Conservation (phyloP, 2,113 vertebrate species). For the Aptenodytes forsteri region DNA sequence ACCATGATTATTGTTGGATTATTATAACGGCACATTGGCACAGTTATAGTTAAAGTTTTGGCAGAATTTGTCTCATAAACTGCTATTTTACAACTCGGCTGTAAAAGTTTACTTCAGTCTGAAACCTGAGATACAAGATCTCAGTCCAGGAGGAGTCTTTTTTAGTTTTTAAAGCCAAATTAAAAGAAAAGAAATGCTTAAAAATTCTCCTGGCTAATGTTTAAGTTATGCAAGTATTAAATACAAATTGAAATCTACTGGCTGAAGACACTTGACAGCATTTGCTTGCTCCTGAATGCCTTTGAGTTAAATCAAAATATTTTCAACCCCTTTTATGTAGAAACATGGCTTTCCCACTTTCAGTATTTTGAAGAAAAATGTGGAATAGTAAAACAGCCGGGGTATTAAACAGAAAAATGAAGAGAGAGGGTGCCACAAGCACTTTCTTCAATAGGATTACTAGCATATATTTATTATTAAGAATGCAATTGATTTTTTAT, state of each 20-base stretch:
- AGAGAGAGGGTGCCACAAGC: not conserved
- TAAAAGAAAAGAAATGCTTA: slow-evolving; percentile 48
- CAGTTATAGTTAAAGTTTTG: slow-evolving; percentile 73
- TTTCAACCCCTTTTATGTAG: slow-evolving; percentile 22
- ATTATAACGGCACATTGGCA: slow-evolving; percentile 68
- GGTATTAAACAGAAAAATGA: slow-evolving; percentile 31
- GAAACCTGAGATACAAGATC: slow-evolving; percentile 75
- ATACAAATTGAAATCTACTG: slow-evolving; percentile 64
- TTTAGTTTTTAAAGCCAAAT: slow-evolving; percentile 60
- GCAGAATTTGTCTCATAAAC: slow-evolving; percentile 73
- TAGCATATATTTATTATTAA: slow-evolving; percentile 16
- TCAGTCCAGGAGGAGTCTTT: slow-evolving; percentile 56
- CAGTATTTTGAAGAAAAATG: not conserved
- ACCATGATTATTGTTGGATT: slow-evolving; percentile 69
- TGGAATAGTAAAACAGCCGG: not conserved
- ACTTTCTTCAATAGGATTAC: slow-evolving; percentile 16
- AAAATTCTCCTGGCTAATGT: slow-evolving; percentile 69
- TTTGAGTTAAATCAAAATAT: slow-evolving; percentile 48
- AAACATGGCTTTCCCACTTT: not conserved
- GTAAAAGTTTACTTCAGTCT: slow-evolving; percentile 77
- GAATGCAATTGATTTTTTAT: not conserved
- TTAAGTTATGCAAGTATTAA: slow-evolving; percentile 69
- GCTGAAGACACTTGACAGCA: slow-evolving; percentile 28
- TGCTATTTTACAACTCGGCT: slow-evolving; percentile 73
- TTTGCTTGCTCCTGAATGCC: slow-evolving; percentile 27